Base-by-base conservation (phyloP, 2,797 vertebrate genomes). In the Rhynchonycteris naso region DNA sequence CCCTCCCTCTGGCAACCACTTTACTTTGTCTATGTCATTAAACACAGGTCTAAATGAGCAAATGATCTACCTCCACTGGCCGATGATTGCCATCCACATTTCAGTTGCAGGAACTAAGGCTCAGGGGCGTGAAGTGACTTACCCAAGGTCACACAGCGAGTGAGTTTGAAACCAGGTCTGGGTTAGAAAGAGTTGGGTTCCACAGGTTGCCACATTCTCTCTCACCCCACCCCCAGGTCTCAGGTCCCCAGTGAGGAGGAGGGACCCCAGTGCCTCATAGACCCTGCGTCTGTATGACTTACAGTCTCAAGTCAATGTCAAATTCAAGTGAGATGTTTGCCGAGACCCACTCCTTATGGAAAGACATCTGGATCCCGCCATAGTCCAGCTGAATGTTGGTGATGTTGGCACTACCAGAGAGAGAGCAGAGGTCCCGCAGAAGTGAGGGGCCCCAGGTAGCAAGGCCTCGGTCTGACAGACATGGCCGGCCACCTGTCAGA, bases 261-360 rank as follows among this genome's bases (percentile, higher is more conserved):
- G 18, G 19, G 43, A 43, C 43, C 43, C 43, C 43, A 13, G 22
- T 3, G 5, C 35, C 52, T 5, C 22, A 19, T 18, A 18, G 6
- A 21, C 3, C 16, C 84, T 30, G 2, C 59, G 75, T 76, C 26
- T 35, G 8, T 59, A 10, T 16, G 30, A 97, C 97, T 97, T 83
- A 97, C 97, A 58, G 74, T 80, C 33, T 94, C 75, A 93, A 78
- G 50, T 96, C 95, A 83, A 97, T n/a, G 75, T 96, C 95, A 75
- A 97, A 96, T 76, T 95, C 95, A 83, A 96, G 85, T 2, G 82
- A 93, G 95, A 96, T 92, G 61, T 94, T 95, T 75, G 95, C 75
- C 0, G 12, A 96, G 92, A 97, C 91, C 97, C 92, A 94, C 47
- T 97, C 97, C 68, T 96, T 86, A 5, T 47, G 95, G 79, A 90